Evolutionary conservation across 2,888 invertebrate genomes (phyloP).

Genomic region (Scrobipalpa costella): DNA sequence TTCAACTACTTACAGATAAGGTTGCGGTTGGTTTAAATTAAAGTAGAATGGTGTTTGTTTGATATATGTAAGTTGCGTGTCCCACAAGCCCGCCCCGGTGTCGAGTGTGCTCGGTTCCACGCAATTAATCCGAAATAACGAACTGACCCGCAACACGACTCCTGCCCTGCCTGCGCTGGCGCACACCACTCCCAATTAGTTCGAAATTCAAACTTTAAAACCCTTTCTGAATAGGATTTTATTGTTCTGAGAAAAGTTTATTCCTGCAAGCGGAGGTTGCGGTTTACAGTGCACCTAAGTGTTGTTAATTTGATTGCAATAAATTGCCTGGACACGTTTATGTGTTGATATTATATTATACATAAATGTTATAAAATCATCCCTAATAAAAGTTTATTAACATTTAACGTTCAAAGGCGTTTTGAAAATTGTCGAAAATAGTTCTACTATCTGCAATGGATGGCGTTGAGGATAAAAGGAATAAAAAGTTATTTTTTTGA

Average conservation of each 20-base stretch:
- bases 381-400: too few relatives aligned
- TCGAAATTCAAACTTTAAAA: slow-evolving; percentile 36
- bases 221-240: slow-evolving; percentile 41
- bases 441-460: too few relatives aligned
- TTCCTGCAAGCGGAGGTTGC: neutral
- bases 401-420: too few relatives aligned
- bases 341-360: too few relatives aligned
- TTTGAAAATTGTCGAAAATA: too few relatives aligned
- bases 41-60: slow-evolving; percentile 37
- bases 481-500: too few relatives aligned
- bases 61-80: slow-evolving; percentile 48
- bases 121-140: slow-evolving; percentile 77
- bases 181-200: slow-evolving; percentile 66
- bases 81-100: slow-evolving; percentile 53
- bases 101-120: slow-evolving; percentile 74
- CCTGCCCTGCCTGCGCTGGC: slow-evolving; percentile 55
- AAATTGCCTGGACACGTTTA: neutral
- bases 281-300: neutral
- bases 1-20: neutral
- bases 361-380: too few relatives aligned
- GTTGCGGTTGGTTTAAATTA: slow-evolving; percentile 11
- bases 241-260: slow-evolving; percentile 20
- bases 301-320: neutral
- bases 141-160: slow-evolving; percentile 70
- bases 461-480: too few relatives aligned